Evolutionary conservation across 2,888 invertebrate species (phyloP), one percentile per base, ranked within the genome.

Genomic region (Pyralis farinalis): DNA sequence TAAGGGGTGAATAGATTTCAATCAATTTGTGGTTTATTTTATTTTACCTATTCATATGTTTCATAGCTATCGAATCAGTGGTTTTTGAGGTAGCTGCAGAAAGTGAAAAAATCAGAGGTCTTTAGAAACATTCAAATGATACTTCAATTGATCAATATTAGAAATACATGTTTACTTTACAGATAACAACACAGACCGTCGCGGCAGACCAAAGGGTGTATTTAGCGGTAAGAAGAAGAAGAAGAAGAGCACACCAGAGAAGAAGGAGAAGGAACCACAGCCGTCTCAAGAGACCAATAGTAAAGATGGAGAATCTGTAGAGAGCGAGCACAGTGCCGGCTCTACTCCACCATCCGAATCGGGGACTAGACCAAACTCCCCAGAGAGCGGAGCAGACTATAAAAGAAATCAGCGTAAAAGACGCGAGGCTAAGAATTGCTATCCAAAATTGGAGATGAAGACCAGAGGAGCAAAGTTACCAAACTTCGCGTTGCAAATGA

Each of bases 381-480:
- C 86, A 1, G 85, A 83, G 41, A 80, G 81, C 48, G 46, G 48
- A 1, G 34, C 45, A 2, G 73, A 77, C 8, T 68, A 58, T 48
- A 69, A 74, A 42, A 59, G 66, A 25, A 54, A 48, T 6, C 67
- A 60, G 11, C 58, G 77, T n/a, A 58, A 71, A 34, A 74, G 73
- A 47, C 64, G 79, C 0, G 71, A 77, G 41, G 45, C 66, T 6
- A 74, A 71, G 31, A 64, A 51, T 37, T 55, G 60, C 45, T 71
- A 77, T 42, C 84, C 89, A 1, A 88, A 87, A 49, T 32, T 86
- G 39, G 88, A 88, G 46, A 86, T 85, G 76, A 88, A 89, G 55
- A 92, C 92, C 0, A 75, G 92, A 27, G 92, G 92, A n/a, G 92
- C 92, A 1, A 92, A 92, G 53, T 74, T 92, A 16, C 92, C 92